Base-by-base conservation (phyloP, 2,113 vertebrate species). In the Ursus arctos region DNA sequence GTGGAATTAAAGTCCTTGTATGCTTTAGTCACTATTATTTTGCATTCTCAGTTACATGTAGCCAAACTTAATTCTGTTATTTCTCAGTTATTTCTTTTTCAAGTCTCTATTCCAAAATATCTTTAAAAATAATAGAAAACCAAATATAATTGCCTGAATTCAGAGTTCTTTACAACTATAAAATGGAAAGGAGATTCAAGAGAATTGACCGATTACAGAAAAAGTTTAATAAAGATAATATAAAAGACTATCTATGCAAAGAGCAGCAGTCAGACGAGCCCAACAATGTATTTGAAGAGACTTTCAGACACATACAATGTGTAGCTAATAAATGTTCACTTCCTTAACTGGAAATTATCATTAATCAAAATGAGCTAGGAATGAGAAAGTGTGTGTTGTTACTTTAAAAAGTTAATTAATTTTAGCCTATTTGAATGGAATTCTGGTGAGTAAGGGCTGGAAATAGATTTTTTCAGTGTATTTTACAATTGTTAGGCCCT, bases 61-160 rank as follows among this genome's bases (percentile, higher is more conserved):
- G 28, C n/a, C 36, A 83, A 81, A 95, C 21, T 28, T 47, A 63
- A 88, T 88, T 83, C 7, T 71, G 51, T 90, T 71, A 71, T 7
- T 36, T 84, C 90, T 89, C 47, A 19, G 36, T 40, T 40, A 71
- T 71, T 9, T 72, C 26, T 84, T 91, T 89, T 74, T 33, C 14
- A 47, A 93, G 53, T 94, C 55, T 85, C 43, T 61, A 22, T 61
- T 87, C 79, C 21, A 87, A 53, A 63, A 85, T n/a, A 55, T 61
- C 14, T 92, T 81, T 47, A 28, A 84, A 77, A 83, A 65, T 79
- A 51, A 86, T 43, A 57, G 53, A 72, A 49, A 69, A 61, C 3
- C 49, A 92, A 53, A 53, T 55, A 47, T 92, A 95, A 82, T 69
- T 82, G 14, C 43, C 86, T 72, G 53, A 63, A 90, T 90, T 84